A percentile compares a stretch with the other conserved stretches of the same genome.
Conservation (phyloP, 2,888 invertebrate species). For the Ichneumoninae sp. region DNA sequence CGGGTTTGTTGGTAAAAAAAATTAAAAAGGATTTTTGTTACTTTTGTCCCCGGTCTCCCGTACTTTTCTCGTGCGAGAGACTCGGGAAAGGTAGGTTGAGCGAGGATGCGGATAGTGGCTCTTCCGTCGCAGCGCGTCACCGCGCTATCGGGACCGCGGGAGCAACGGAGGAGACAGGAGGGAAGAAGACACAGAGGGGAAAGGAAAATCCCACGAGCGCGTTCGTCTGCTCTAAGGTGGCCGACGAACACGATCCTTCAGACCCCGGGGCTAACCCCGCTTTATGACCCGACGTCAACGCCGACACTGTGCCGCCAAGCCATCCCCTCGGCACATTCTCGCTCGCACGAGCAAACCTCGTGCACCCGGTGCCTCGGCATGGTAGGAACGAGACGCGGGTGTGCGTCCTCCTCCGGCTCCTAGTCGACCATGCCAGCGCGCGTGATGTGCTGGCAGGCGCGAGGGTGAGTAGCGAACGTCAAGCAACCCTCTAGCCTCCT, state of each 20-base stretch:
- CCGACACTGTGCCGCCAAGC: conserved; percentile 58
- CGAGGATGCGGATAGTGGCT: not conserved
- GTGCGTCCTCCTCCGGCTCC: conserved; percentile 41
- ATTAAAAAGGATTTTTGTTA: too few relatives aligned
- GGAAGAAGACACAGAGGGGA: conserved; percentile 34
- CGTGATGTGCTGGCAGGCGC: conserved; percentile 63
- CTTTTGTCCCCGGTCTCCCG: too few relatives aligned
- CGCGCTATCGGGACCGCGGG: not conserved
- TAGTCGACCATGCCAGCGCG: conserved; percentile 54
- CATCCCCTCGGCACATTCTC: conserved; percentile 49
- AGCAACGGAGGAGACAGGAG: not conserved
- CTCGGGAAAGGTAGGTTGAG: conserved; percentile 3
- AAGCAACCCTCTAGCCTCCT: conserved; percentile 55
- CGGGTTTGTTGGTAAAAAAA: too few relatives aligned
- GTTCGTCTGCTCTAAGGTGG: conserved; percentile 76
- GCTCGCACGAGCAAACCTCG: conserved; percentile 46
- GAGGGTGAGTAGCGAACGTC: conserved; percentile 46
- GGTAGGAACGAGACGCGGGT: conserved; percentile 16
- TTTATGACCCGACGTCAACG: conserved; percentile 79
- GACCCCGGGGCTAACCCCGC: conserved; percentile 80
- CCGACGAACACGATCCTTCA: conserved; percentile 82
- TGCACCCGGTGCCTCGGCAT: conserved; percentile 49
- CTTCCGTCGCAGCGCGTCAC: not conserved
- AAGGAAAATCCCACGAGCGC: conserved; percentile 48
- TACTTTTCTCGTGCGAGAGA: conserved; percentile 8